These are phyloP conservation scores for Thalassophryne amazonica DNA, from an alignment of 2,797 vertebrate species.

Conservation along the genomic window DNA sequence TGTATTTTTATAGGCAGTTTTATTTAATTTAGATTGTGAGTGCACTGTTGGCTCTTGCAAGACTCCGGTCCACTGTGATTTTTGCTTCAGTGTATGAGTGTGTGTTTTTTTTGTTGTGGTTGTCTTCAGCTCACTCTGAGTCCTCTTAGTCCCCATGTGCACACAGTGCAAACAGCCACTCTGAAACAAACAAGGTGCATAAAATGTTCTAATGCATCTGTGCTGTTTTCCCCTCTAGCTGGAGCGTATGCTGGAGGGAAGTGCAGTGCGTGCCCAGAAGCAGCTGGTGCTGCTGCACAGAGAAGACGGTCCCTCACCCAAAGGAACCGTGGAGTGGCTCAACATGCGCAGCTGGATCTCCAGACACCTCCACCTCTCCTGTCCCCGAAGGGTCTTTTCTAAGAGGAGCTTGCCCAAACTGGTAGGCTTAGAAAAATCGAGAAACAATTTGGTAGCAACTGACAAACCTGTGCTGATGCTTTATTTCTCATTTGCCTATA, in stretches of 20 bases:
- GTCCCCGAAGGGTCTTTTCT: conserved; percentile 91
- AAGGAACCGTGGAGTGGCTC: conserved; percentile 90
- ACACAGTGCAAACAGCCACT: neutral
- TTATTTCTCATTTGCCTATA: neutral
- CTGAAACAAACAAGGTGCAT: neutral
- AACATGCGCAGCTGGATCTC: conserved; percentile 98
- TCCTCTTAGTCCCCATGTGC: neutral
- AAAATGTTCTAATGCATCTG: conserved; percentile 28
- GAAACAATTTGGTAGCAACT: too few relatives aligned
- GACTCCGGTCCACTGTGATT: too few relatives aligned
- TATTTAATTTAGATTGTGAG: too few relatives aligned
- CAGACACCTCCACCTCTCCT: conserved; percentile 90
- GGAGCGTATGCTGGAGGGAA: conserved; percentile 93
- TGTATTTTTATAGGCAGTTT: too few relatives aligned
- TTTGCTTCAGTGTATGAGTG: too few relatives aligned
- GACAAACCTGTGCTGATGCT: neutral
- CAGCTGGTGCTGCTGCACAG: conserved; percentile 89
- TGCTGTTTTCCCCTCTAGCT: conserved; percentile 69
- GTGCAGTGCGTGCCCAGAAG: conserved; percentile 91
- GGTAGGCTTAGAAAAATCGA: conserved; percentile 71
- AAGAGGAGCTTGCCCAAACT: conserved; percentile 88
- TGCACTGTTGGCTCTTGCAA: too few relatives aligned
- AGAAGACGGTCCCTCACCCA: conserved; percentile 88
- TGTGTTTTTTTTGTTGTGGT: too few relatives aligned
- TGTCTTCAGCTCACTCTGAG: too few relatives aligned